Conservation (phyloP, 2,797 vertebrate species). For the Xiphophorus birchmanni region DNA sequence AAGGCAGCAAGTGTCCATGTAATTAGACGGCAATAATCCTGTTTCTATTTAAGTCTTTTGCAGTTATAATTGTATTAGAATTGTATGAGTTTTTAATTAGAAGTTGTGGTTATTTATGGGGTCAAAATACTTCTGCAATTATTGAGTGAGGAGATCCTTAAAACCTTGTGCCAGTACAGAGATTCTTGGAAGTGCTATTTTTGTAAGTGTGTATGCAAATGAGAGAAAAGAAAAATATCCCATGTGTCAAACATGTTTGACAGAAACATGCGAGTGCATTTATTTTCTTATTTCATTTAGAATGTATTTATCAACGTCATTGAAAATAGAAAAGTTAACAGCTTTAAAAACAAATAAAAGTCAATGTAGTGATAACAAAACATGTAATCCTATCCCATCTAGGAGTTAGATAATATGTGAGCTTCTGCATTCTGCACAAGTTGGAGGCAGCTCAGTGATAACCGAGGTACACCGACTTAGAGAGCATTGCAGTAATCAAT, state of each 20-base stretch:
- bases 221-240: not conserved
- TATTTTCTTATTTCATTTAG: not conserved
- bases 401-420: too few species aligned
- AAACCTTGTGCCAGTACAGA: not conserved
- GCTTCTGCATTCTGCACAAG: too few species aligned
- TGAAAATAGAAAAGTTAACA: too few species aligned
- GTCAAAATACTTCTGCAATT: not conserved
- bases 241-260: not conserved
- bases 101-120: not conserved
- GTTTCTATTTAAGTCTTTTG: not conserved
- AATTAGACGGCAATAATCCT: constrained; percentile 3
- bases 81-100: not conserved
- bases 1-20: not conserved
- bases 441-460: too few species aligned
- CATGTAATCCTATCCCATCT: too few species aligned
- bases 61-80: not conserved
- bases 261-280: not conserved
- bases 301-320: not conserved
- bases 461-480: too few species aligned
- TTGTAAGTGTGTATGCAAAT: not conserved
- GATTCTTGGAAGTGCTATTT: not conserved
- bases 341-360: too few species aligned
- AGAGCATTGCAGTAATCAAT: too few species aligned
- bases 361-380: too few species aligned
- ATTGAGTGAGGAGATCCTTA: not conserved